Percentiles rank a stretch among this genome's conserved stretches.
Conservation (phyloP, 2,113 vertebrate genomes). For the Oostethus manadensis region DNA sequence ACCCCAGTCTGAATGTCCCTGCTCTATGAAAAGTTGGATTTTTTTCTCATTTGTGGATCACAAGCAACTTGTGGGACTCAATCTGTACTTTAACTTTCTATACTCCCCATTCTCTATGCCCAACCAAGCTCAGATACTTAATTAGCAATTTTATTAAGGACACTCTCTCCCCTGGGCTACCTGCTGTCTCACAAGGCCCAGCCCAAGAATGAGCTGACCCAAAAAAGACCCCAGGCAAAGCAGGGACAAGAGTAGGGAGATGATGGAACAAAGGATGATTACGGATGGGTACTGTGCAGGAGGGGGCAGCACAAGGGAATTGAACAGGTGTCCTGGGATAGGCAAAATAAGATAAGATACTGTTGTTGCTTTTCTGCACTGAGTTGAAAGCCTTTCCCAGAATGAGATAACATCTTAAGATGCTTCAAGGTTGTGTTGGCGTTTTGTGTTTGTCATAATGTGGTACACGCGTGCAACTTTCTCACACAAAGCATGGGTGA, state of each 20-base stretch:
- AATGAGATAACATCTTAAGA: slow-evolving; percentile 6
- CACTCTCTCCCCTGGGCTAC: slow-evolving; percentile 39
- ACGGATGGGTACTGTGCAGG: slow-evolving; percentile 18
- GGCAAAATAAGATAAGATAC: slow-evolving; percentile 19
- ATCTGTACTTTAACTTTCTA: slow-evolving; percentile 14
- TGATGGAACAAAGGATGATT: slow-evolving; percentile 23
- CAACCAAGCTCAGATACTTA: slow-evolving; percentile 30
- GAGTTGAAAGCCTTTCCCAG: slow-evolving; percentile 24
- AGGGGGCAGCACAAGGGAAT: slow-evolving; percentile 34
- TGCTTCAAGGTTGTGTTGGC: background rate
- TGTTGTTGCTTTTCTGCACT: slow-evolving; percentile 6
- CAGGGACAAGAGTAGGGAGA: slow-evolving; percentile 22
- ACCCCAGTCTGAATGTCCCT: too few relatives aligned
- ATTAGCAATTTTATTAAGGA: slow-evolving; percentile 60
- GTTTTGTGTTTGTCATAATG: slow-evolving; percentile 9
- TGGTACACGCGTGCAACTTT: background rate
- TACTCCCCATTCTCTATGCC: slow-evolving; percentile 8
- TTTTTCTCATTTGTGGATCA: slow-evolving; percentile 16
- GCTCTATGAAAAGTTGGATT: background rate
- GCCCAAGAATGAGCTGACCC: slow-evolving; percentile 46
- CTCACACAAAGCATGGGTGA: background rate
- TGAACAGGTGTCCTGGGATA: slow-evolving; percentile 32
- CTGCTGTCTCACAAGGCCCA: slow-evolving; percentile 41
- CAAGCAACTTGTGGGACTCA: slow-evolving; percentile 7
- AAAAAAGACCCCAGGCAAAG: slow-evolving; percentile 38